Evolutionary conservation across 1,140 invertebrate genomes (phyloP), one percentile per base, ranked within the genome.

Genomic region (Stegodyphus mimosarum): DNA sequence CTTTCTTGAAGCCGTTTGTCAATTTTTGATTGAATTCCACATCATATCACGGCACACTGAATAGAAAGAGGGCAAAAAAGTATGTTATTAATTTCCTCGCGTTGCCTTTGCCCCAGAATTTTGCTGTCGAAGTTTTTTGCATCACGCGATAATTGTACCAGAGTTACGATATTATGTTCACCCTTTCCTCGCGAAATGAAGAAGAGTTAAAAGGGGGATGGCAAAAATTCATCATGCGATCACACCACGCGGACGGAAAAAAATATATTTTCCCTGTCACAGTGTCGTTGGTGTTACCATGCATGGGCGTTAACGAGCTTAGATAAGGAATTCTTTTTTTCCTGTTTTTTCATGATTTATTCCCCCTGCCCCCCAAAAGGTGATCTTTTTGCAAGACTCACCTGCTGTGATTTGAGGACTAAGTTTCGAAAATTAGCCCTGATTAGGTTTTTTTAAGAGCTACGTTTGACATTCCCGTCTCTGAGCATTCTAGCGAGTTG

Each of bases 401-500:
- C 55, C 55, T 60, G 55, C 55, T 60, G 55, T 11, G 55, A 15
- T 60, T 60, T 15, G 55, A 60, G 55, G 55, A 15, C 55, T 60
- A 60, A 60, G 55, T 60, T 60, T 60, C 55, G 55, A 60, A 60
- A 60, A 60, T 60, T 60, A 60, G 55, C 55, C 55, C 55, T 60
- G 55, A 60, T 60, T 60, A 60, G 55, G 9, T 60, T 60, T 60
- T 60, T 60, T 9, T 15, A 60, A 60, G 9, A 11, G 9, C 15
- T 60, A 11, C 55, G 9, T 15, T 60, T 11, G 55, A 60, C 55
- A 60, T 60, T 60, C 15, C 33, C 15, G 15, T 60, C 15, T 60
- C 15, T 60, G 15, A 60, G 55, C 55, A 60, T 9, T 60, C 15
- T 60, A 60, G 9, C 1, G 55, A 60, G 55, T 9, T 15, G 55